Conservation (phyloP, 2,888 invertebrate genomes). For the Stenolophus ochropezus region DNA sequence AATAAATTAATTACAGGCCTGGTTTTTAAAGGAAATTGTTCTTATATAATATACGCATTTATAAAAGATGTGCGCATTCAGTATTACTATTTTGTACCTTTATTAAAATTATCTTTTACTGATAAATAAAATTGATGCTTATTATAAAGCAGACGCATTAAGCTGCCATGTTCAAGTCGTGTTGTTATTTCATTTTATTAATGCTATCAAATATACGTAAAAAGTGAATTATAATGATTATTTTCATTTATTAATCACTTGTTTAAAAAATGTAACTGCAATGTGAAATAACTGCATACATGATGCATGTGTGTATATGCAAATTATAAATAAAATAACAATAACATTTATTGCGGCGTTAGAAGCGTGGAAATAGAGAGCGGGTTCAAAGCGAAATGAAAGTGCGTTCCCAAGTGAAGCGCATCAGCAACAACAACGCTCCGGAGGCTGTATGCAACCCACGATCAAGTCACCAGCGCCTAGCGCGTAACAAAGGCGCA, state of each 20-base stretch:
- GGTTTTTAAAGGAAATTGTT: too few species aligned
- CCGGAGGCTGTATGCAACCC: neutral
- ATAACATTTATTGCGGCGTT: too few species aligned
- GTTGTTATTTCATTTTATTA: too few species aligned
- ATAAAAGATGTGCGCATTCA: too few species aligned
- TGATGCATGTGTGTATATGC: neutral
- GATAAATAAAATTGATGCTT: neutral
- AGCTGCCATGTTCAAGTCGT: neutral
- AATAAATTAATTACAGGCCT: too few species aligned
- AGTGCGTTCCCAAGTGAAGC: neutral
- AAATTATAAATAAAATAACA: neutral
- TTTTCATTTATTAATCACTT: neutral
- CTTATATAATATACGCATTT: too few species aligned
- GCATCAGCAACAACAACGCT: constrained; percentile 4
- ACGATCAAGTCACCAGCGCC: constrained; percentile 19
- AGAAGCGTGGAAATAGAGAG: neutral
- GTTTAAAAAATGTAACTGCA: neutral
- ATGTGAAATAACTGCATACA: neutral
- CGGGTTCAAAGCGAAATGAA: neutral
- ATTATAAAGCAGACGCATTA: too few species aligned
- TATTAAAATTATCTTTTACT: neutral
- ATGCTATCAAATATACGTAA: too few species aligned
- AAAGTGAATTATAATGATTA: too few species aligned
- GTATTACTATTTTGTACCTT: neutral
- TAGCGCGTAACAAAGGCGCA: neutral